Base-by-base conservation (phyloP, 2,113 vertebrate genomes). In the Acrocephalus arundinaceus region DNA sequence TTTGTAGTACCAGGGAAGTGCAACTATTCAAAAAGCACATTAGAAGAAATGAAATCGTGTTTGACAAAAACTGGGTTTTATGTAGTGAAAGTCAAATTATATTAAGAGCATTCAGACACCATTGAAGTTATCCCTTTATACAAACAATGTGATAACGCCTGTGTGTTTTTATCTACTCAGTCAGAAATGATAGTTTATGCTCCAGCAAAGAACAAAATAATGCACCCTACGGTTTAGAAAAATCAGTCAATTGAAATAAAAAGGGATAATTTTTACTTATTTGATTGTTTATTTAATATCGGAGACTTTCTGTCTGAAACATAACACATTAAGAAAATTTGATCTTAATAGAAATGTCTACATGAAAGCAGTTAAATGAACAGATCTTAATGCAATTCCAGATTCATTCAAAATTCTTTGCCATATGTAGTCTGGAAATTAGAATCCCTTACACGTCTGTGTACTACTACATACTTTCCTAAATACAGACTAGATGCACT, bases 171-270 rank as follows among this genome's bases (percentile, higher is more conserved):
- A 89, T 94, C 76, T 85, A 49, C 73, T 39, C 93, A 92, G 92
- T 80, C 66, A 96, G 87, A 95, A 94, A 95, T 94, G 0, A 92
- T 43, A 77, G 66, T 88, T 97, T 92, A 91, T 94, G 75, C 37
- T 85, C 59, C 41, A 94, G 27, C 57, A 51, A 96, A 95, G 82
- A 94, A 72, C 59, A 39, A 93, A 96, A 85, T 85, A 90, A 81
- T 87, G 67, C 70, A 77, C 82, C 76, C 94, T 83, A 89, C 80
- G 51, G 73, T 94, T 94, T 96, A 83, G 45, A 90, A 91, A 95
- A 97, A 79, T 68, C 48, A 78, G 33, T 37, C n/a, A 2, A 83
- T 73, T 94, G 61, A 82, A 89, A 90, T 79, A 1, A 72, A 83
- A 91, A 39, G 19, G 12, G 17, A 91, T 91, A 82, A 89, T 79